Evolutionary conservation across 2,113 vertebrate genomes (phyloP).

Genomic region (Cacatua alba): DNA sequence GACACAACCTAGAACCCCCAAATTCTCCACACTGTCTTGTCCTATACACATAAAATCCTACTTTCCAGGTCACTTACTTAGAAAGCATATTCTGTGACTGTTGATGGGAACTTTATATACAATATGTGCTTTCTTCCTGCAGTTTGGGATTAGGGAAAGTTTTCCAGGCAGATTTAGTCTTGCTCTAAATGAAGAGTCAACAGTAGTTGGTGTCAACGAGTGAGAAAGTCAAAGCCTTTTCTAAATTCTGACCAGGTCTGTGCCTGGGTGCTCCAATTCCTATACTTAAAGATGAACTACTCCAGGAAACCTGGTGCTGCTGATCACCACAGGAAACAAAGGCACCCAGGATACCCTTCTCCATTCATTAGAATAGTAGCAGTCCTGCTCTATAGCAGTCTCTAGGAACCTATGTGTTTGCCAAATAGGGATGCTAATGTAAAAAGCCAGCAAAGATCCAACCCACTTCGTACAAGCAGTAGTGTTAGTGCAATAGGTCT

Average conservation of each 20-base stretch:
- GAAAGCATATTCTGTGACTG: not conserved
- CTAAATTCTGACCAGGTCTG: not conserved
- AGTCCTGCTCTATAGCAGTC: not conserved
- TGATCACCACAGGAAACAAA: not conserved
- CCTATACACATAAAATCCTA: not conserved
- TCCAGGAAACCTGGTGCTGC: not conserved
- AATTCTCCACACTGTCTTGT: not conserved
- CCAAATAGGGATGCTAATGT: not conserved
- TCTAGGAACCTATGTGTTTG: fast-evolving
- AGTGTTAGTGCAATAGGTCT: not conserved
- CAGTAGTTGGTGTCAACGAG: not conserved
- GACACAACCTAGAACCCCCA: not conserved
- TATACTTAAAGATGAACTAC: not conserved
- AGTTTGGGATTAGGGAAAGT: not conserved
- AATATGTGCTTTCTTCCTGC: not conserved
- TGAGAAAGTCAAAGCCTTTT: not conserved
- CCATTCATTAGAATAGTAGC: not conserved
- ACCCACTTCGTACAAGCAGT: not conserved
- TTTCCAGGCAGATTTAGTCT: not conserved
- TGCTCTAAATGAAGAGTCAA: not conserved
- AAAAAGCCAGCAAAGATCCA: not conserved
- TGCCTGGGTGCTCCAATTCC: not conserved
- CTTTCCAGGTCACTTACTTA: not conserved
- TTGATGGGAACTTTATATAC: not conserved
- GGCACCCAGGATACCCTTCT: not conserved